Evolutionary conservation across 2,888 invertebrate species (phyloP), one percentile per base, ranked within the genome.

Genomic region (Lasioglossum vierecki): DNA sequence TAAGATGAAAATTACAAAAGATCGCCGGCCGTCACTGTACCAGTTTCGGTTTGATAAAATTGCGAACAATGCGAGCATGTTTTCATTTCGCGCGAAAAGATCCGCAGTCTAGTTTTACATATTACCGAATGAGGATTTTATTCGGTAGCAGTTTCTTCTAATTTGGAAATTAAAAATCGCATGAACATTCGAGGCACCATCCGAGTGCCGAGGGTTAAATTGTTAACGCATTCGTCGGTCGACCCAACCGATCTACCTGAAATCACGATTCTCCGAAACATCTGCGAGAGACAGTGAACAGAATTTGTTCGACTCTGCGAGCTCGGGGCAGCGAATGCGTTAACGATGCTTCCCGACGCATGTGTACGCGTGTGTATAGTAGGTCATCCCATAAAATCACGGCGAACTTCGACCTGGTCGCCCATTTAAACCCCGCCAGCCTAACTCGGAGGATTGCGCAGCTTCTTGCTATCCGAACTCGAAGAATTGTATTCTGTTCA

Each of bases 341-440:
- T 63, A 30, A 63, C 63, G 2, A 63, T 63, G 63, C 66, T 35
- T 39, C 66, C 66, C 22, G 35, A 35, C 35, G 35, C 18, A 9
- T 35, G 35, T 22, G 66, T 22, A 18, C 66, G 66, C 66, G 66
- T 39, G 35, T 22, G 66, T 68, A 18, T 39, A 22, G 22, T 35
- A 68, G 66, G 66, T 68, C 66, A 68, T 68, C 66, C 66, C 66
- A 68, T 68, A 68, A 68, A 68, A 22, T 68, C 66, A 68, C 35
- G 35, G 35, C 66, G 66, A 68, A 22, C 5, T 15, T 35, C 39
- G 22, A 9, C 66, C 66, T 63, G 63, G 8, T 63, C 15, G 30
- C 35, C 18, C 35, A 39, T 68, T 35, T 0, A 39, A 30, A 63
- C 63, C 35, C 35, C 35, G 35, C 35, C 15, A n/a, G 57, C 57